Percentiles rank a stretch among this genome's conserved stretches.
Conservation (phyloP, 2,797 vertebrate genomes). For the Helarctos malayanus region DNA sequence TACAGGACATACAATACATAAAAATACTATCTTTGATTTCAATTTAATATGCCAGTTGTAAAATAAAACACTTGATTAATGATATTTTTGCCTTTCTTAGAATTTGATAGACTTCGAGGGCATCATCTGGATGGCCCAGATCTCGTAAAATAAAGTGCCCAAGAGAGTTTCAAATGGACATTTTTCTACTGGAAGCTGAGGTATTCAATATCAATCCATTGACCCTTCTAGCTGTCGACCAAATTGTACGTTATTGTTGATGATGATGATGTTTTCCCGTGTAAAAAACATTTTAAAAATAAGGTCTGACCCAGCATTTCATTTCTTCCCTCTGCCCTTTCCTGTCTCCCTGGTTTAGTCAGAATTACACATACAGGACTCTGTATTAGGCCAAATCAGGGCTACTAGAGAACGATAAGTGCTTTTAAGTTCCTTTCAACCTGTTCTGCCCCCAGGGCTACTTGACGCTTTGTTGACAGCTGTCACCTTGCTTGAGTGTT, state of each 20-base stretch:
- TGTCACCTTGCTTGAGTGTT: not conserved
- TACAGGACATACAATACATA: not conserved
- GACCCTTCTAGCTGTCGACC: slow-evolving; percentile 49
- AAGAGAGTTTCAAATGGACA: slow-evolving; percentile 17
- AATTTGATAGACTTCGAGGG: slow-evolving; percentile 62
- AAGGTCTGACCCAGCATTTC: not conserved
- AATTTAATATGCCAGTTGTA: not conserved
- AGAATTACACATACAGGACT: not conserved
- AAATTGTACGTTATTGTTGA: slow-evolving; percentile 68
- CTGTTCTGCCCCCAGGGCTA: slow-evolving; percentile 19
- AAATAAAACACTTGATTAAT: slow-evolving; percentile 41
- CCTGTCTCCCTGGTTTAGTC: not conserved
- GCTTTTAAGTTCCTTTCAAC: slow-evolving; percentile 11
- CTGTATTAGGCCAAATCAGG: not conserved
- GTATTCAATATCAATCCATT: slow-evolving; percentile 56
- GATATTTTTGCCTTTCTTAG: slow-evolving; percentile 49
- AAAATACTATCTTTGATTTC: slow-evolving; percentile 42
- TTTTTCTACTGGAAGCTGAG: slow-evolving; percentile 21
- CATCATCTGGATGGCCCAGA: slow-evolving; percentile 8
- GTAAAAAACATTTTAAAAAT: slow-evolving; percentile 60
- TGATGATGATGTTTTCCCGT: slow-evolving; percentile 60
- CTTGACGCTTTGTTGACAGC: slow-evolving; percentile 60
- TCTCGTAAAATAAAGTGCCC: slow-evolving; percentile 50
- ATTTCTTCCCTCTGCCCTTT: slow-evolving; percentile 7
- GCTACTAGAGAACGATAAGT: not conserved